Percentiles rank a stretch among this genome's conserved stretches.
Evolutionary conservation across 2,888 invertebrate species (phyloP).

Genomic region (Polydrusus tereticollis): DNA sequence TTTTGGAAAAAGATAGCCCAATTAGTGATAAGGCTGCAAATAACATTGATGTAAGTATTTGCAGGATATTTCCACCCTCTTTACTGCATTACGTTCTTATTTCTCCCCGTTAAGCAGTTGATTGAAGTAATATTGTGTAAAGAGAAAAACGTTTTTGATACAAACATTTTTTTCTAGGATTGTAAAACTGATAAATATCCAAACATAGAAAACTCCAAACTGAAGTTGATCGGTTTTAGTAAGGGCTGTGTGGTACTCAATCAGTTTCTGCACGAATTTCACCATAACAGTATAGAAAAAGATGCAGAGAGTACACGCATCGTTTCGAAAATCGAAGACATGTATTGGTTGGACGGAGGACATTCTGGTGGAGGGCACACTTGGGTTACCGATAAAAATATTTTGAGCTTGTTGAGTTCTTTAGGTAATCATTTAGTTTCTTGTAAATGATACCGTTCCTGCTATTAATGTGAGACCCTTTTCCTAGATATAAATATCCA

Average conservation of each 20-base stretch:
- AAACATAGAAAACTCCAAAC: slow-evolving; percentile 26
- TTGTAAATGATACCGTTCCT: too few relatives aligned
- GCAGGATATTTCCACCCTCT: not conserved
- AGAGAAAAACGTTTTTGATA: not conserved
- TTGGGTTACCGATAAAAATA: slow-evolving; percentile 84
- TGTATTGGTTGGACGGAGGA: slow-evolving; percentile 94
- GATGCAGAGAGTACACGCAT: slow-evolving; percentile 74
- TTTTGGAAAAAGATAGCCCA: not conserved
- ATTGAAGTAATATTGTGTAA: too few relatives aligned
- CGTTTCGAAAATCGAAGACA: slow-evolving; percentile 77
- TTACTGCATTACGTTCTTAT: too few relatives aligned
- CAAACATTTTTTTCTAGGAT: not conserved
- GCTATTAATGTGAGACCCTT: too few relatives aligned
- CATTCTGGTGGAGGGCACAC: slow-evolving; percentile 90
- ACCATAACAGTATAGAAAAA: slow-evolving; percentile 78
- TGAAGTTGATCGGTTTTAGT: slow-evolving; percentile 81
- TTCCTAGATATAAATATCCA: slow-evolving; percentile 76
- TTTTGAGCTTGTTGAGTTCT: slow-evolving; percentile 80
- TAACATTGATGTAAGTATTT: not conserved
- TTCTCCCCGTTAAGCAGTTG: too few relatives aligned
- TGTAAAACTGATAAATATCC: slow-evolving; percentile 22
- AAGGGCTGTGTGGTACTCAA: slow-evolving; percentile 95
- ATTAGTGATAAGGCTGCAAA: not conserved
- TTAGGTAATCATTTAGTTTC: slow-evolving; percentile 70
- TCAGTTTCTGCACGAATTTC: slow-evolving; percentile 89